These are phyloP conservation scores for Ephestia elutella DNA, from an alignment of 1,140 invertebrate species.

Conservation along the genomic window DNA sequence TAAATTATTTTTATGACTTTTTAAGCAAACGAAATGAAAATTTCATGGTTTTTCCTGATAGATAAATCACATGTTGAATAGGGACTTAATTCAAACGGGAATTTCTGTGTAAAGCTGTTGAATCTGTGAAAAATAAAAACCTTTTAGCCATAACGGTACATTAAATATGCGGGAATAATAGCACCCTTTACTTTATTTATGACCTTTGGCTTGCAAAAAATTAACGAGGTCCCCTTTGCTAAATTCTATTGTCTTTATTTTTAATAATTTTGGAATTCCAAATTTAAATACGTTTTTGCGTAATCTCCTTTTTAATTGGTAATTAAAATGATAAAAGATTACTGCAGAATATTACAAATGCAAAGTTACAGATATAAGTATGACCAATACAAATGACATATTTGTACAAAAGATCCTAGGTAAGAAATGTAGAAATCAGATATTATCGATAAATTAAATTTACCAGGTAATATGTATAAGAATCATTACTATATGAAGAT, in stretches of 20 bases:
- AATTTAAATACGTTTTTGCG: not conserved
- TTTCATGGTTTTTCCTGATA: not conserved
- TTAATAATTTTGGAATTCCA: conserved; percentile 19
- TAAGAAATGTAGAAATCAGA: too few relatives aligned
- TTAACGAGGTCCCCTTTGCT: conserved; percentile 54
- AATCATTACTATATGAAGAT: not conserved
- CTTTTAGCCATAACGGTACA: conserved; percentile 69
- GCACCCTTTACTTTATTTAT: conserved; percentile 70
- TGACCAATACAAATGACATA: too few relatives aligned
- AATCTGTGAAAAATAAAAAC: conserved; percentile 59
- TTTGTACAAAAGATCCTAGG: too few relatives aligned
- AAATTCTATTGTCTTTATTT: conserved; percentile 55
- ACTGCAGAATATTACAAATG: not conserved
- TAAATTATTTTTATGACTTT: too few relatives aligned
- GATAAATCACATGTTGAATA: conserved; percentile 54
- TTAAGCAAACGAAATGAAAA: too few relatives aligned
- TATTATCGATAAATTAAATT: too few relatives aligned
- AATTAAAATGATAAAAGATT: not conserved
- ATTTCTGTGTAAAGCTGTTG: conserved; percentile 65
- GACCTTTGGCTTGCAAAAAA: conserved; percentile 53
- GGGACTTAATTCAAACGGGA: conserved; percentile 52
- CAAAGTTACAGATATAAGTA: not conserved
- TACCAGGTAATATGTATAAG: too few relatives aligned
- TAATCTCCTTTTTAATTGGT: not conserved
- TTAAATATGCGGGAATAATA: conserved; percentile 71